Base-by-base conservation (phyloP, 2,797 vertebrate genomes). In the Eulemur albifrons region DNA sequence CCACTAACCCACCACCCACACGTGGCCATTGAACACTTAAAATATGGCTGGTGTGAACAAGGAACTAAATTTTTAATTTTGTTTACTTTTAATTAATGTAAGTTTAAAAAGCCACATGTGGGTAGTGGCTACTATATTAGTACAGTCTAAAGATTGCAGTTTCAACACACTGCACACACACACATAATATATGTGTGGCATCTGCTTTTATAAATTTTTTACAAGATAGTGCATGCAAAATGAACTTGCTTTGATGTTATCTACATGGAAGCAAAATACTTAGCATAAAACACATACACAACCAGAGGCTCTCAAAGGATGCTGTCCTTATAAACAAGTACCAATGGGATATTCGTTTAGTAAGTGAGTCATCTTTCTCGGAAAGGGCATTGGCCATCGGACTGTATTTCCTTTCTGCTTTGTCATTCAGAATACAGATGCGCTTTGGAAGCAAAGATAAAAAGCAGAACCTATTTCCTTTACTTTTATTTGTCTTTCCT, bases 351-450 rank as follows among this genome's bases (percentile, higher is more conserved):
- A 10, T 52, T 85, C n/a, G 32, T 1, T 3, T 84, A 65, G 40
- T 61, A 48, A 32, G 45, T 69, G 92, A 86, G 18, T 93, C 81
- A 77, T 85, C 57, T 13, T 92, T 82, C 93, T 45, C 43, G 77
- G 85, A 80, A 96, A 88, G 57, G 43, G 17, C 87, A 54, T 45
- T 21, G 48, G n/a, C 88, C 79, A 84, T 75, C 52, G 3, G 48
- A 21, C 35, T 27, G 77, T 12, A 30, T 83, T 92, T 96, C 82
- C 81, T 65, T n/a, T 72, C 88, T n/a, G 88, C 57, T 85, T 59
- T 52, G 67, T 96, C 88, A 85, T 75, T 87, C 69, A 40, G 84
- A 89, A 79, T 67, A 84, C 45, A 93, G 90, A 84, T 70, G 73
- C n/a, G 84, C 87, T 95, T 59, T 43, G n/a, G 79, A 94, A 73